These are phyloP conservation scores for Prionailurus bengalensis DNA, from an alignment of 2,113 vertebrate genomes.

Conservation along the genomic window DNA sequence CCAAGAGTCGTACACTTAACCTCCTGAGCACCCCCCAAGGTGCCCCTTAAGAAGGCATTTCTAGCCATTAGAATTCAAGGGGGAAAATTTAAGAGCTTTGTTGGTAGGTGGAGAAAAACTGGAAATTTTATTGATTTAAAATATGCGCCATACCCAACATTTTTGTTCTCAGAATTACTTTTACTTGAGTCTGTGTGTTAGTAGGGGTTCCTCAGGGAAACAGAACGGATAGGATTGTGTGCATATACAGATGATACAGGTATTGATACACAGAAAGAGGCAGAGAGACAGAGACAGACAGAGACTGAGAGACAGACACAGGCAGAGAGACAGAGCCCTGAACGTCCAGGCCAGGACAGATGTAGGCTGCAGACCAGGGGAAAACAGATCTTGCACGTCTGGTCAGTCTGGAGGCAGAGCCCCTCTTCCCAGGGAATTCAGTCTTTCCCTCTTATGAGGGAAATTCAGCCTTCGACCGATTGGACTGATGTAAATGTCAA, in stretches of 20 bases:
- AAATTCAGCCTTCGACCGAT: background rate
- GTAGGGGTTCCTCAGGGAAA: background rate
- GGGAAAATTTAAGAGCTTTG: background rate
- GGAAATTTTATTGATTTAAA: background rate
- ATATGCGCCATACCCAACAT: accelerated
- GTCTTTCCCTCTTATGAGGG: background rate
- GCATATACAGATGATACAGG: background rate
- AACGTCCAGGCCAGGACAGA: accelerated
- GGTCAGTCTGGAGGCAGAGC: background rate
- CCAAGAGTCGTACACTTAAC: too few relatives aligned
- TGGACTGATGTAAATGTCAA: too few relatives aligned
- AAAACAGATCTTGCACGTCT: accelerated
- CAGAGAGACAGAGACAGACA: background rate
- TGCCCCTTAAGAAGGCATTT: background rate
- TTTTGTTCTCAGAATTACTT: background rate
- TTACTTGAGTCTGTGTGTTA: too few relatives aligned
- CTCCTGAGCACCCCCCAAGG: too few relatives aligned
- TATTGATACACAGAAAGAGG: accelerated
- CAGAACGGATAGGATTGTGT: accelerated
- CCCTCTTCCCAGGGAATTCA: background rate
- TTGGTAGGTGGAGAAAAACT: background rate
- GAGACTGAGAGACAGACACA: background rate
- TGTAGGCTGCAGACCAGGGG: background rate
- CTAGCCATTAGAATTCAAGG: background rate
- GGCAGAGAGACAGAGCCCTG: background rate